Conservation (phyloP, 2,888 invertebrate genomes). For the Acronicta psi region DNA sequence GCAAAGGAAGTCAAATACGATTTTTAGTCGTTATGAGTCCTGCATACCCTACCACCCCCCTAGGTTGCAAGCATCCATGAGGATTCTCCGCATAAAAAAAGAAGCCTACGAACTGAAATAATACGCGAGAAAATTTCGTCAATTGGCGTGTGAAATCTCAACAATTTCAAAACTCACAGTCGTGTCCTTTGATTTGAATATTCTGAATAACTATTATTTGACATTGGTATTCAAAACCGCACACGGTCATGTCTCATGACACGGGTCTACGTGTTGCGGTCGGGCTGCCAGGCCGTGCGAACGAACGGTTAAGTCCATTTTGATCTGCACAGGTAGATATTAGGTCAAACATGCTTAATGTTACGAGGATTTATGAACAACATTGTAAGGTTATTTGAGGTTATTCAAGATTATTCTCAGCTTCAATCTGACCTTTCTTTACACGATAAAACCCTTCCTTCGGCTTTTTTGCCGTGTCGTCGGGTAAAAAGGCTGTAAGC, state of each 20-base stretch:
- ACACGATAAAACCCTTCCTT: too few species aligned
- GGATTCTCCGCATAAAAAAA: background rate
- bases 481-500: too few species aligned
- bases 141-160: background rate
- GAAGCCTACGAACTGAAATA: background rate
- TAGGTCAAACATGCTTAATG: conserved; percentile 15
- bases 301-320: conserved; percentile 10
- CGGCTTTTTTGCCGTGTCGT: too few species aligned
- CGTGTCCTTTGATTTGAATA: conserved; percentile 22
- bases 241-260: conserved; percentile 26
- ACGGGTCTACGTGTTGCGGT: conserved; percentile 33
- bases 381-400: too few species aligned
- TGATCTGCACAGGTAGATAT: conserved; percentile 5
- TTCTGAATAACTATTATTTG: conserved; percentile 16
- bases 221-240: conserved; percentile 43
- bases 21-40: too few species aligned
- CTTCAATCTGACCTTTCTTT: too few species aligned
- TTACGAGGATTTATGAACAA: background rate
- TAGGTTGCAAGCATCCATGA: too few species aligned
- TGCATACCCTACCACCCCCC: too few species aligned
- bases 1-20: too few species aligned
- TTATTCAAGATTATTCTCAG: too few species aligned
- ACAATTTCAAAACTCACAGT: conserved; percentile 11
- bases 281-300: conserved; percentile 17
- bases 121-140: background rate